These are phyloP conservation scores for Rhopalosiphum padi DNA, from an alignment of 1,140 invertebrate genomes.

Conservation along the genomic window DNA sequence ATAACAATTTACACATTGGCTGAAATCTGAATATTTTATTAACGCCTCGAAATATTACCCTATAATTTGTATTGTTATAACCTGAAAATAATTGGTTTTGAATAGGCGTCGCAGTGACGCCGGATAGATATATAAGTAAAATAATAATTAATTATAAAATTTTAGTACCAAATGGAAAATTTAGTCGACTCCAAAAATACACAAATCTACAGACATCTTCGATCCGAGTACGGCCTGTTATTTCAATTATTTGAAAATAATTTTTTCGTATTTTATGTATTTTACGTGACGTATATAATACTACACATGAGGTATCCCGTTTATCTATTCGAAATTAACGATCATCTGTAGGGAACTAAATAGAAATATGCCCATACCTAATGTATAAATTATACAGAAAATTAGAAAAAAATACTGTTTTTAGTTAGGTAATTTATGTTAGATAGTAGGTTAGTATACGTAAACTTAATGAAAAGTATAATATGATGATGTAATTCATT, in stretches of 20 bases:
- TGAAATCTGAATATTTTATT: background rate
- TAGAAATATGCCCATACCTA: too few relatives aligned
- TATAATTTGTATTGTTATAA: background rate
- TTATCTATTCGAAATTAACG: background rate
- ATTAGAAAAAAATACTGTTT: background rate
- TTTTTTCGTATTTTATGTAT: background rate
- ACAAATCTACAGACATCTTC: background rate
- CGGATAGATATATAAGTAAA: background rate
- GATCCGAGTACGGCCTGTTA: background rate
- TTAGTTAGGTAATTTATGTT: background rate
- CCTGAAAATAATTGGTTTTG: background rate
- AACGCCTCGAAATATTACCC: background rate
- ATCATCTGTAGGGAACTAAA: background rate
- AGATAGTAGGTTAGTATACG: too few relatives aligned
- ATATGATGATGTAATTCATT: too few relatives aligned
- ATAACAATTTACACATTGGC: background rate
- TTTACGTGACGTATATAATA: background rate
- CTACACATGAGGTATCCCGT: background rate
- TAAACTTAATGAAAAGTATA: too few relatives aligned
- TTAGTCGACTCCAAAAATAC: background rate
- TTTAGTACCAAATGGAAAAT: background rate
- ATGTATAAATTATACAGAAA: too few relatives aligned
- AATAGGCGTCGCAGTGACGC: background rate
- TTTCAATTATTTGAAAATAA: background rate
- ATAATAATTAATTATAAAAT: background rate